Evolutionary conservation across 2,797 vertebrate genomes (phyloP), one percentile per base, ranked within the genome.

Genomic region (Antennarius maculatus): DNA sequence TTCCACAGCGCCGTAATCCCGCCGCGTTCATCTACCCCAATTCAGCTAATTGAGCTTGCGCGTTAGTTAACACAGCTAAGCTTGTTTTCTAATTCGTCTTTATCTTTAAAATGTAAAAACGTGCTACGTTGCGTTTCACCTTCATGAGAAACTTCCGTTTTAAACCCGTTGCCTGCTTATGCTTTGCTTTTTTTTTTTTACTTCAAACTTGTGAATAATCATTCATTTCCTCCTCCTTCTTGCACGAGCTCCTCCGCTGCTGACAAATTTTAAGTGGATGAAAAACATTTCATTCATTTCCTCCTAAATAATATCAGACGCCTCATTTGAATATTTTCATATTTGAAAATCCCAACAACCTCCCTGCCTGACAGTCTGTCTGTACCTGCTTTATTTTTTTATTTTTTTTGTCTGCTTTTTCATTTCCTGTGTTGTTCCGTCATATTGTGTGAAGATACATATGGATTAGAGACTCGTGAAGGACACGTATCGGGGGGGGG

Each of bases 361-460:
- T 16, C 61, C 34, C 37, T 0, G 7, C 47, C 31, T 37, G 67
- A 13, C 42, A 15, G 11, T 61, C 51, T 5, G 50, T 46, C 49
- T 60, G 34, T 63, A 77, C 67, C 77, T 86, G 58, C 61, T 66
- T 68, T 59, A n/a, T n/a, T n/a, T n/a, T n/a, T n/a, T n/a, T n/a
- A n/a, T 74, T 67, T 59, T 43, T 43, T 43, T 43, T 14, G 17
- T 50, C 57, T 34, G 34, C 43, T 52, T 67, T 63, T 80, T 84
- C 69, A 87, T 88, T 87, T 88, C 77, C 88, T 84, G 81, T 83
- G 61, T 61, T 70, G 53, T 61, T 59, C 69, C 54, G 65, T 74
- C 62, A 71, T 64, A 62, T 60, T 74, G 58, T 69, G 61, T 51
- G 52, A 83, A 23, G 85, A 86, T 82, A 66, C 77, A 78, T 77